Evolutionary conservation across 2,888 invertebrate genomes (phyloP).

Genomic region (Thera obeliscata): DNA sequence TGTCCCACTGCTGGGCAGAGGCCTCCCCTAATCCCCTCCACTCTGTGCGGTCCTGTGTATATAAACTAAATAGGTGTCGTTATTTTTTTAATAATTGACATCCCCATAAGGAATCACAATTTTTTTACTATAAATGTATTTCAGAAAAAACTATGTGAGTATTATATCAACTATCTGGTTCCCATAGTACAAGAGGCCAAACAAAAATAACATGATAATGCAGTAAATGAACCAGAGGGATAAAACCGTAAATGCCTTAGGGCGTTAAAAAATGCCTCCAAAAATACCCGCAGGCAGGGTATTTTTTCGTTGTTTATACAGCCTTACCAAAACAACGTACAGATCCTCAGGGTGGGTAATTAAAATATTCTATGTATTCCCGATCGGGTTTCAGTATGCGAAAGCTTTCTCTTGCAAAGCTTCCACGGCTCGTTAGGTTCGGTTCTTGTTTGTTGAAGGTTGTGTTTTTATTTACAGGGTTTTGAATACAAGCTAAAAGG

Average conservation of each 20-base stretch:
- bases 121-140: no score
- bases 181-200: no score
- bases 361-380: constrained; percentile 52
- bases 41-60: no score
- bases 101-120: no score
- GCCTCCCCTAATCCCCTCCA: no score
- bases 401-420: constrained; percentile 32
- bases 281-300: constrained; percentile 34
- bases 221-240: constrained; percentile 13
- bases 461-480: not conserved
- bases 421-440: constrained; percentile 21
- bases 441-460: constrained; percentile 12
- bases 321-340: constrained; percentile 50
- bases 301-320: constrained; percentile 49
- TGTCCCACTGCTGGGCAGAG: no score
- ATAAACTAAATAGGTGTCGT: no score
- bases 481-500: no score
- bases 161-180: no score
- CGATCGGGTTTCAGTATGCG: constrained; percentile 49
- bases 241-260: constrained; percentile 42
- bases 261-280: constrained; percentile 38
- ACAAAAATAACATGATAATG: constrained; percentile 11
- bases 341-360: constrained; percentile 54
- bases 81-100: no score
- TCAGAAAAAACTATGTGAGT: no score